Evolutionary conservation across 2,113 vertebrate species (phyloP).

Genomic region (Hemiprocne comata): DNA sequence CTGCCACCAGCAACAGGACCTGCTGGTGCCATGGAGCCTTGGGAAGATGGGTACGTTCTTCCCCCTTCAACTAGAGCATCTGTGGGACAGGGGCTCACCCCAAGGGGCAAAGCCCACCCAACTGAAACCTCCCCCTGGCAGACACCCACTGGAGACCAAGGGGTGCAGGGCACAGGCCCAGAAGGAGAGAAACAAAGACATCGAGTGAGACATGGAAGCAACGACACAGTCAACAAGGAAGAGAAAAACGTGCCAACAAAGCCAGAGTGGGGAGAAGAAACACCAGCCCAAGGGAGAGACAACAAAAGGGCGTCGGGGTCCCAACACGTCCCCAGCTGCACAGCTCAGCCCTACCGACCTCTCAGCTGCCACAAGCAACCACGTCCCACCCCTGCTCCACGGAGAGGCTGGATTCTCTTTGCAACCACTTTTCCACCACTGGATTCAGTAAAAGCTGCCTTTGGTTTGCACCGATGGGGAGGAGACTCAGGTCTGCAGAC

Average conservation of each 20-base stretch:
- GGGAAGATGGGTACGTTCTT: no score
- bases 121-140: rapidly evolving
- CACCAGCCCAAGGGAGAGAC: background rate
- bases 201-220: background rate
- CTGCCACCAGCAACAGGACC: background rate
- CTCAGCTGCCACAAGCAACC: background rate
- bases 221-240: background rate
- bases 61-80: rapidly evolving
- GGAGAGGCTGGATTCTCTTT: background rate
- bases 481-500: rapidly evolving
- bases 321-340: background rate
- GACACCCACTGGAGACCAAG: rapidly evolving
- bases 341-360: background rate
- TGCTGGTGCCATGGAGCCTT: rapidly evolving
- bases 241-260: rapidly evolving
- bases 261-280: background rate
- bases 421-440: rapidly evolving
- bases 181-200: background rate
- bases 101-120: rapidly evolving
- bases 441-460: background rate
- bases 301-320: background rate
- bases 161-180: background rate
- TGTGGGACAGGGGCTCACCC: background rate
- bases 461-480: rapidly evolving
- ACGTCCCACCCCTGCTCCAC: no score